phyloP scores from a whole-genome alignment of 1,140 invertebrate genomes.

The Drosophila watanabei region DNA sequence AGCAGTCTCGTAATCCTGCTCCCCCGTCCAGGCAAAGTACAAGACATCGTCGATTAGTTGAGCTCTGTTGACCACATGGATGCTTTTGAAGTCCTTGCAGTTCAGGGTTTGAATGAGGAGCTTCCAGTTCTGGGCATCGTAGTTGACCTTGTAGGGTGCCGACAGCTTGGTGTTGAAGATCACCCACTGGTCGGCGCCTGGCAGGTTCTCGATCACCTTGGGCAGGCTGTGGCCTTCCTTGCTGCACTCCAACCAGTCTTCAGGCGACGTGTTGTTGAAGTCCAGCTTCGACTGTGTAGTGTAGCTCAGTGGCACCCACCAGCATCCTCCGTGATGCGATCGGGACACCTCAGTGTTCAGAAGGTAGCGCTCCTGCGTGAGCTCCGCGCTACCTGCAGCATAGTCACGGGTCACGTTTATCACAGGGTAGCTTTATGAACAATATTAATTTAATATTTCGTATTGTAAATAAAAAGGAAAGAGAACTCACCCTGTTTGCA shows the following conservation, averaged over 20 bases:
- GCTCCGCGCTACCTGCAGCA: background rate
- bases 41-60: conserved; percentile 93
- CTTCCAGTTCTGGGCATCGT: conserved; percentile 90
- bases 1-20: conserved; percentile 88
- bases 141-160: conserved; percentile 91
- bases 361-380: conserved; percentile 31
- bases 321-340: conserved; percentile 51
- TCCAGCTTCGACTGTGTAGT: conserved; percentile 86
- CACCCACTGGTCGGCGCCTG: conserved; percentile 87
- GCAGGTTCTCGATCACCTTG: conserved; percentile 54
- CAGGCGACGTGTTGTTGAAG: conserved; percentile 89
- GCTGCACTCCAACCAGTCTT: conserved; percentile 87
- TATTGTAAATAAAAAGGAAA: no score
- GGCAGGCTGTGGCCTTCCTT: conserved; percentile 45
- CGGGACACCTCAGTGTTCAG: background rate
- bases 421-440: conserved; percentile 88
- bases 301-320: conserved; percentile 89
- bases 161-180: conserved; percentile 88
- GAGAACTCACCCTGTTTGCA: conserved; percentile 88
- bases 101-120: conserved; percentile 87
- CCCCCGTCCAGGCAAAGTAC: conserved; percentile 89
- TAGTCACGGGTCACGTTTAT: conserved; percentile 89
- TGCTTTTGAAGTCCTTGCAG: conserved; percentile 86
- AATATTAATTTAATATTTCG: no score
- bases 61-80: conserved; percentile 90